phyloP scores from a whole-genome alignment of 2,797 vertebrate species.

The Hyperoplus immaculatus region DNA sequence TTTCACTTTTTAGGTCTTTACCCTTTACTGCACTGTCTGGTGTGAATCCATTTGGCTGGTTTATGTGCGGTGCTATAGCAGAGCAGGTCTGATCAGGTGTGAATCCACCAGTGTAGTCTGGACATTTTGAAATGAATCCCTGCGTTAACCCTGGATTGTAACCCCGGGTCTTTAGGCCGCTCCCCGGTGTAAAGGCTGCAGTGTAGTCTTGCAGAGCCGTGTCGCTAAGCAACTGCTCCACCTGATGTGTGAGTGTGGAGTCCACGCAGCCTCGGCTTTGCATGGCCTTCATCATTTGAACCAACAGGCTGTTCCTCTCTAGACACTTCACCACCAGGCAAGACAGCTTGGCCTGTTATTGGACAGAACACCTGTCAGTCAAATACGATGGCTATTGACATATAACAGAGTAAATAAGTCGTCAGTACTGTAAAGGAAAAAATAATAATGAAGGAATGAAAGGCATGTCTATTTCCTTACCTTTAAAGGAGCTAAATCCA shows the following conservation, averaged over 20 bases:
- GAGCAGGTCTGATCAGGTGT: slow-evolving; percentile 17
- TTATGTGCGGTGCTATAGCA: background rate
- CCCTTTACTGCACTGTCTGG: background rate
- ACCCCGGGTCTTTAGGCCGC: slow-evolving; percentile 3
- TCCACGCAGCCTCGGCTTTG: slow-evolving; percentile 60
- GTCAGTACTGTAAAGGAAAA: background rate
- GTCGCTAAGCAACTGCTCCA: slow-evolving; percentile 81
- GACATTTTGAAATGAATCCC: slow-evolving; percentile 44
- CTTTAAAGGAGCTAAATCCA: slow-evolving; percentile 86
- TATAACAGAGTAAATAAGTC: background rate
- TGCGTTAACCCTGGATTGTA: slow-evolving; percentile 14
- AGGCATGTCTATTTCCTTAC: slow-evolving; percentile 66
- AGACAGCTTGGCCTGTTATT: slow-evolving; percentile 87
- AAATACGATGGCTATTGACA: slow-evolving; percentile 2
- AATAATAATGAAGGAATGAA: background rate
- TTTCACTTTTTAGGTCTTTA: slow-evolving; percentile 17
- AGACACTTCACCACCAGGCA: slow-evolving; percentile 88
- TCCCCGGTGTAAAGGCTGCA: slow-evolving; percentile 63
- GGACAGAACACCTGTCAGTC: slow-evolving; percentile 36
- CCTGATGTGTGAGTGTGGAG: slow-evolving; percentile 70
- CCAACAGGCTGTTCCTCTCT: slow-evolving; percentile 86
- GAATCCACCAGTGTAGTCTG: slow-evolving; percentile 22
- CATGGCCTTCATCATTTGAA: slow-evolving; percentile 77
- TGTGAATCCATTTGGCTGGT: slow-evolving; percentile 48
- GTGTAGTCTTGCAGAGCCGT: slow-evolving; percentile 80